A percentile compares a stretch with the other conserved stretches of the same genome.
These are phyloP conservation scores for Leucophenga montana DNA, from an alignment of 2,888 invertebrate genomes.

Conservation along the genomic window DNA sequence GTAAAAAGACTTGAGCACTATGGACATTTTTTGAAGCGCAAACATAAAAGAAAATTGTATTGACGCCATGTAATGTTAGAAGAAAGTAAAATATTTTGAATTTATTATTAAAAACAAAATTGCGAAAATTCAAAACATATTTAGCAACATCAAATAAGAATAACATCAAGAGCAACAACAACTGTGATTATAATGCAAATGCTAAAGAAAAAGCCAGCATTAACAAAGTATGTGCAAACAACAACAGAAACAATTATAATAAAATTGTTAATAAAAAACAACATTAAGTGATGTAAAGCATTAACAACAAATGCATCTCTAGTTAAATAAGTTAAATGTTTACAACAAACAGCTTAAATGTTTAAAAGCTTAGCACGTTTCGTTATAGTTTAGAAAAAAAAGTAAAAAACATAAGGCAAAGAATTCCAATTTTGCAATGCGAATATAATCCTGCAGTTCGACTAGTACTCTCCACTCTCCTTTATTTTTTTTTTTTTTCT, in stretches of 20 bases:
- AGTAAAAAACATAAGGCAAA: constrained; percentile 45
- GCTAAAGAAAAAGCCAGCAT: constrained; percentile 38
- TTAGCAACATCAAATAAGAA: constrained; percentile 40
- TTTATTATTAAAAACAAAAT: constrained; percentile 34
- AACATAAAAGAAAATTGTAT: constrained; percentile 30
- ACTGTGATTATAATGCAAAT: constrained; percentile 58
- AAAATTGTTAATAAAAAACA: constrained; percentile 44
- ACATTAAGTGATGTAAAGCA: constrained; percentile 39
- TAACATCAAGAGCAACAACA: constrained; percentile 65
- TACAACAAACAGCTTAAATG: constrained; percentile 34
- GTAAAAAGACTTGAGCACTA: constrained; percentile 65
- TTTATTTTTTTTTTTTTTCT: no score
- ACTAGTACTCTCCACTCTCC: no score
- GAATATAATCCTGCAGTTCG: no score
- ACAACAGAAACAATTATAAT: constrained; percentile 36
- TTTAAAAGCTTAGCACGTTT: not conserved
- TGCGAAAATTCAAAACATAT: no score
- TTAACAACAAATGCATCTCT: constrained; percentile 22
- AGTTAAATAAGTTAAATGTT: constrained; percentile 40
- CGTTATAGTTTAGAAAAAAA: constrained; percentile 22
- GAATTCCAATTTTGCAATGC: constrained; percentile 1
- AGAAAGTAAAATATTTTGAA: constrained; percentile 13
- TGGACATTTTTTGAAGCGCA: constrained; percentile 49
- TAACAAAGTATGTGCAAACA: constrained; percentile 32
- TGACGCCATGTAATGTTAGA: constrained; percentile 23